Base-by-base conservation (phyloP, 1,140 invertebrate genomes). In the Hyposmocoma kahamanoa region DNA sequence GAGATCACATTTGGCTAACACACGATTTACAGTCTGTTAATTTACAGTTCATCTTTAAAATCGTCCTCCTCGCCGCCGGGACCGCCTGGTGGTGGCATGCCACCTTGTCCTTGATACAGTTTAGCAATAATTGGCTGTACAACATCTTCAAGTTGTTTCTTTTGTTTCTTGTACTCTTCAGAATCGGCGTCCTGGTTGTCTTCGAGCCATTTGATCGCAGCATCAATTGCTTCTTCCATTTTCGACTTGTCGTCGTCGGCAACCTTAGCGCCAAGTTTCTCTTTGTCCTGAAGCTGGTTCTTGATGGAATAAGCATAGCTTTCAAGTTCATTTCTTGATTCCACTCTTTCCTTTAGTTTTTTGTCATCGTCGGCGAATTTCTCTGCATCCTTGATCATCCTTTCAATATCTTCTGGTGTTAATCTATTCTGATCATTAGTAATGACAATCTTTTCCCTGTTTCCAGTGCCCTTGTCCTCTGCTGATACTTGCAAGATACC, bases 301-400 rank as follows among this genome's bases (percentile, higher is more conserved):
- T 99, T 99, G 21, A 99, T 89, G 6, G 96, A 96, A 80, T 99
- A 99, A 0, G 97, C 96, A 67, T 99, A 99, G 21, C 96, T 97
- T 87, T 99, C 98, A 24, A 99, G 88, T 74, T 97, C 96, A 70
- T 96, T 97, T 44, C 97, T 92, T 0, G 98, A 93, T 77, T 99
- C 98, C 1, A 99, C 98, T 39, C 93, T 90, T 79, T 99, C 97
- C 87, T 99, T 99, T 26, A 98, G 86, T 87, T 97, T 97, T 88
- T 98, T 98, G 82, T 99, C 98, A 60, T 99, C 98, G 71, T 99
- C 97, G 18, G 97, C 97, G 83, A 99, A 99, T 76, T 97, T 97
- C 86, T 99, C 98, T 2, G 97, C 97, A 70, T 99, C 98, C 78
- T 95, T 96, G 72, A 99, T 98, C 98, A 99, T 99, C 34, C 96